These are phyloP conservation scores for Cantharis rustica DNA, from an alignment of 2,888 invertebrate genomes.

Conservation along the genomic window DNA sequence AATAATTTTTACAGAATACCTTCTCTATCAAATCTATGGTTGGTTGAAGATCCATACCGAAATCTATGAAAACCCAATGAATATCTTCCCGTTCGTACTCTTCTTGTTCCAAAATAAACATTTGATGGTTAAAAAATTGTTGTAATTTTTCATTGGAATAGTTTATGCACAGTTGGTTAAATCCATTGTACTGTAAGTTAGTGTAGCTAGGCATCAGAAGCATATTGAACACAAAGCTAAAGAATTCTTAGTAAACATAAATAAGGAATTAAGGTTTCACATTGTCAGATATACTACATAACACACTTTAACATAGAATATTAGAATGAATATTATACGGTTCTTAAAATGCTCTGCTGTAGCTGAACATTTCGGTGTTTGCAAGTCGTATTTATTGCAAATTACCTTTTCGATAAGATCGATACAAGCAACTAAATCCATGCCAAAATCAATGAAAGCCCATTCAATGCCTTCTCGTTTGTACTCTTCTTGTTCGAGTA, in stretches of 20 bases:
- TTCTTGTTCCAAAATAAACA: slow-evolving; percentile 95
- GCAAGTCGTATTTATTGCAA: slow-evolving; percentile 12
- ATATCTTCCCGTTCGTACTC: slow-evolving; percentile 93
- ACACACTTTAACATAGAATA: neutral
- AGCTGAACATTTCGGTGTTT: slow-evolving; percentile 15
- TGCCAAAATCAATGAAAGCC: slow-evolving; percentile 93
- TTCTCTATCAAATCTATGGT: slow-evolving; percentile 92
- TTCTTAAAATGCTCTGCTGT: slow-evolving; percentile 8
- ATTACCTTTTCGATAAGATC: slow-evolving; percentile 77
- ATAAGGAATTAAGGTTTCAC: neutral
- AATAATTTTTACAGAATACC: slow-evolving; percentile 59
- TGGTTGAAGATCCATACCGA: slow-evolving; percentile 91
- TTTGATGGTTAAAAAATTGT: slow-evolving; percentile 96
- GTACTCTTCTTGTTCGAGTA: slow-evolving; percentile 92
- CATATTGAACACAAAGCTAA: neutral
- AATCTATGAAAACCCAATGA: slow-evolving; percentile 92
- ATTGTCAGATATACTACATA: neutral
- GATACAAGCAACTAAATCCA: slow-evolving; percentile 86
- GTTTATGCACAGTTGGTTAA: slow-evolving; percentile 96
- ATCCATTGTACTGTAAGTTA: slow-evolving; percentile 80
- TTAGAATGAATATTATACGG: neutral
- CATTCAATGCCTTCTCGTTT: slow-evolving; percentile 89
- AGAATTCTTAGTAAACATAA: neutral
- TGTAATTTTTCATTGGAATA: slow-evolving; percentile 95
- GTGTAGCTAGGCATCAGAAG: slow-evolving; percentile 19